These are phyloP conservation scores for Agrotis exclamationis DNA, from an alignment of 2,888 invertebrate genomes.

Conservation along the genomic window DNA sequence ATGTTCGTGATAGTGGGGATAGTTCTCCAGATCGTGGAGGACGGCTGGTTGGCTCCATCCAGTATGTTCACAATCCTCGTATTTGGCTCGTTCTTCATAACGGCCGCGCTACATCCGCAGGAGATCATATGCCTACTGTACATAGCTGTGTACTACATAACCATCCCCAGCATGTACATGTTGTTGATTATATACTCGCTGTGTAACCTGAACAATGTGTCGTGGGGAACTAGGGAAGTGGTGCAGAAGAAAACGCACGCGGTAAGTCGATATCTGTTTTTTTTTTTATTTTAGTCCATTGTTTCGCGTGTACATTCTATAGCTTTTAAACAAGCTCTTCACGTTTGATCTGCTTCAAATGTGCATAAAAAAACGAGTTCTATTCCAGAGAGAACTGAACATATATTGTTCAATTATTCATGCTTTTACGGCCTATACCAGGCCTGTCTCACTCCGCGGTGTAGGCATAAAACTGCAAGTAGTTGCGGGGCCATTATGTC, in stretches of 20 bases:
- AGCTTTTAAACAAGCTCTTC: no score
- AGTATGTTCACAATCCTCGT: slow-evolving; percentile 96
- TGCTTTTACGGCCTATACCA: no score
- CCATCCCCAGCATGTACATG: slow-evolving; percentile 98
- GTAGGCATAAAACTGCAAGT: no score
- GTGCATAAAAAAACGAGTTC: no score
- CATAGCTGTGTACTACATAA: slow-evolving; percentile 95
- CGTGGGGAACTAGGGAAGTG: slow-evolving; percentile 98
- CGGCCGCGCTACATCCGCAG: slow-evolving; percentile 94
- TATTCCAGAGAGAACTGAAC: no score
- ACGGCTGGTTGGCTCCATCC: slow-evolving; percentile 95
- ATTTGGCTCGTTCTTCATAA: slow-evolving; percentile 92
- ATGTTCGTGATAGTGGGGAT: slow-evolving; percentile 96
- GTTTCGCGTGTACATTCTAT: no score
- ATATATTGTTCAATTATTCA: no score
- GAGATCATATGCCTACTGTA: slow-evolving; percentile 95
- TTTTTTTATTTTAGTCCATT: neutral
- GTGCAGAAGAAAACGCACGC: slow-evolving; percentile 86
- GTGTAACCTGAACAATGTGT: slow-evolving; percentile 97
- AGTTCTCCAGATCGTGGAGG: slow-evolving; percentile 94
- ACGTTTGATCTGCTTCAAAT: no score
- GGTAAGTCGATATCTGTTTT: slow-evolving; percentile 66
- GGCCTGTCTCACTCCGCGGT: no score
- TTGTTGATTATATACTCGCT: slow-evolving; percentile 97
- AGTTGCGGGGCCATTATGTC: no score